Conservation (phyloP, 2,113 vertebrate genomes). For the Parus major region DNA sequence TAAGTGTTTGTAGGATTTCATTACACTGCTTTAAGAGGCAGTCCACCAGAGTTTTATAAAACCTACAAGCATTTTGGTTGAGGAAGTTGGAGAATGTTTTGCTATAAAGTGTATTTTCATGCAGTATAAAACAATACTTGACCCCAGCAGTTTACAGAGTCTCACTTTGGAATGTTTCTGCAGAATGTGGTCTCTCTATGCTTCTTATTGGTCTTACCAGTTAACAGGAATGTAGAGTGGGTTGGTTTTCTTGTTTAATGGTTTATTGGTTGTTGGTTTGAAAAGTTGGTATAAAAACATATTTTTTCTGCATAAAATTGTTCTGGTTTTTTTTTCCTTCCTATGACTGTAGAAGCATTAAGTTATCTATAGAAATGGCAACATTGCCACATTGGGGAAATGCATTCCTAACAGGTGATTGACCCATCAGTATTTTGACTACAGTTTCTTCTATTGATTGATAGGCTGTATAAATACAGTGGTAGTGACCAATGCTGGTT, state of each 20-base stretch:
- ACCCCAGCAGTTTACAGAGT: not conserved
- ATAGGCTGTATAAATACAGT: not conserved
- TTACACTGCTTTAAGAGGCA: not conserved
- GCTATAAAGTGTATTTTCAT: not conserved
- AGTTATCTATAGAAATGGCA: not conserved
- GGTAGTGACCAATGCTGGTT: not conserved
- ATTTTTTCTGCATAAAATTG: not conserved
- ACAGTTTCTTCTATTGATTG: not conserved
- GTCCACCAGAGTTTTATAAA: not conserved
- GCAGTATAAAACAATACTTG: not conserved
- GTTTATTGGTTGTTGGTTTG: not conserved
- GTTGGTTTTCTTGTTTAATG: not conserved
- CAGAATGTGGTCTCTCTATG: not conserved
- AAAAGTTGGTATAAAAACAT: not conserved
- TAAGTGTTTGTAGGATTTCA: slow-evolving; percentile 35
- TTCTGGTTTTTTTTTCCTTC: not conserved
- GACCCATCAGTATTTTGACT: not conserved
- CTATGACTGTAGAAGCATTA: not conserved
- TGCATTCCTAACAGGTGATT: not conserved
- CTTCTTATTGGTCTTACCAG: not conserved
- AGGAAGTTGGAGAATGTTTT: not conserved
- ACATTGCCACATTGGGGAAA: accelerated
- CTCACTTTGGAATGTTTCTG: not conserved
- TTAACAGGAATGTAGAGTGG: not conserved
- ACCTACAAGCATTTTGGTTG: not conserved